Base-by-base conservation (phyloP, 2,113 vertebrate species). In the Lamprotornis superbus region DNA sequence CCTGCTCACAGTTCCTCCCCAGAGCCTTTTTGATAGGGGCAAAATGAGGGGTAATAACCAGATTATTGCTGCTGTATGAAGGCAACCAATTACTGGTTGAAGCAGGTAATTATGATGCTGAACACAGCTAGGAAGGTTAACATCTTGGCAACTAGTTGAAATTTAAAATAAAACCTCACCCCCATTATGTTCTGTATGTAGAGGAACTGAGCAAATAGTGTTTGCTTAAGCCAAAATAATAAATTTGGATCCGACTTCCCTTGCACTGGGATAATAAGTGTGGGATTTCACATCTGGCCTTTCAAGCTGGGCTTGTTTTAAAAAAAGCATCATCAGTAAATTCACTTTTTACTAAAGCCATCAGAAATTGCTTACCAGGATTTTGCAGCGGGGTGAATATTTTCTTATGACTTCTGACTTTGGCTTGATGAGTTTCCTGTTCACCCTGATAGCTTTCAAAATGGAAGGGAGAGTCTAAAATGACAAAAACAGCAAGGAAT, bases 391-490 rank as follows among this genome's bases (percentile, higher is more conserved):
- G 83, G 90, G 89, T 96, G 67, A 97, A 97, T 82, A 95, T 79
- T 89, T 80, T 92, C 96, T 94, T 88, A 65, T 5, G 59, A 39
- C 55, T 93, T 65, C 80, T 93, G 31, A 80, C 90, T 95, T 95
- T 87, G 76, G 71, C 53, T 82, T 87, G 74, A 83, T 94, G 87
- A 87, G 90, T 97, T 97, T 97, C 28, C 77, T 95, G 89, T 85
- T 96, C 95, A 80, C 95, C 67, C 65, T 6, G 18, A 94, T 90
- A 93, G 73, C 28, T 97, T 95, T 87, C 61, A 87, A 90, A 94
- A 92, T 76, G 75, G 94, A 83, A 57, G n/a, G 71, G 87, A 86
- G 55, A 95, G 87, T 40, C 50, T 90, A 69, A 95, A 91, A 55
- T 7, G 16, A 80, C 47, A 78, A 95, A 95, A 90, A 2, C 67